phyloP scores from a whole-genome alignment of 2,888 invertebrate species.

The Nematopogon swammerdamellus region DNA sequence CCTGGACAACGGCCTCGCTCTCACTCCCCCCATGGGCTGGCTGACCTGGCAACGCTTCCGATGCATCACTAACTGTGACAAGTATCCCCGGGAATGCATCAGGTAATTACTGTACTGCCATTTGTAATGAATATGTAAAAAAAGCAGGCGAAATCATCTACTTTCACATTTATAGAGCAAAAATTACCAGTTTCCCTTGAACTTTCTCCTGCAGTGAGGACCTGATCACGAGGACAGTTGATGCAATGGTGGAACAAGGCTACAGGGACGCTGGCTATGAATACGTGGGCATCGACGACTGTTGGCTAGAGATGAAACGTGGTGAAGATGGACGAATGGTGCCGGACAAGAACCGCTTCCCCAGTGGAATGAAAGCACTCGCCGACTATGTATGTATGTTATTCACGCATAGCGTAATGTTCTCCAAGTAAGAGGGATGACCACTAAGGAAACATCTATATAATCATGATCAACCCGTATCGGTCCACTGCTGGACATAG shows the following conservation, averaged over 20 bases:
- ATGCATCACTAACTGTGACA: slow-evolving; percentile 61
- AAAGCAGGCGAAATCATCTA: too few relatives aligned
- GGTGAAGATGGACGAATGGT: slow-evolving; percentile 58
- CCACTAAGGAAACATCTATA: too few relatives aligned
- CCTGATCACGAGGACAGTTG: slow-evolving; percentile 59
- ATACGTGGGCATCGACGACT: slow-evolving; percentile 72
- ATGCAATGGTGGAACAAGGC: slow-evolving; percentile 62
- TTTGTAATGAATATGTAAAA: too few relatives aligned
- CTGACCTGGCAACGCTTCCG: slow-evolving; percentile 66
- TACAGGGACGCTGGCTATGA: slow-evolving; percentile 70
- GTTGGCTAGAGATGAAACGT: slow-evolving; percentile 67
- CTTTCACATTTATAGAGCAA: too few relatives aligned
- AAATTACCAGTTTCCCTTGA: too few relatives aligned
- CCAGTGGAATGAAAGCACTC: slow-evolving; percentile 66
- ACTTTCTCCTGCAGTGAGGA: slow-evolving; percentile 45
- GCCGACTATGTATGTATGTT: slow-evolving; percentile 64
- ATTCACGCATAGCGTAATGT: too few relatives aligned
- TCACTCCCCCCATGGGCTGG: slow-evolving; percentile 74
- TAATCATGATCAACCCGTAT: too few relatives aligned
- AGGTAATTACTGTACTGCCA: slow-evolving; percentile 52
- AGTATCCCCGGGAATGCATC: slow-evolving; percentile 63
- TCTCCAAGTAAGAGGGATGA: too few relatives aligned
- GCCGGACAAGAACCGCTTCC: slow-evolving; percentile 66
- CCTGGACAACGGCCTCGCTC: slow-evolving; percentile 61
- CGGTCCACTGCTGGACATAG: too few relatives aligned